Evolutionary conservation across 2,888 invertebrate genomes (phyloP).

Genomic region (Rhagonycha fulva): DNA sequence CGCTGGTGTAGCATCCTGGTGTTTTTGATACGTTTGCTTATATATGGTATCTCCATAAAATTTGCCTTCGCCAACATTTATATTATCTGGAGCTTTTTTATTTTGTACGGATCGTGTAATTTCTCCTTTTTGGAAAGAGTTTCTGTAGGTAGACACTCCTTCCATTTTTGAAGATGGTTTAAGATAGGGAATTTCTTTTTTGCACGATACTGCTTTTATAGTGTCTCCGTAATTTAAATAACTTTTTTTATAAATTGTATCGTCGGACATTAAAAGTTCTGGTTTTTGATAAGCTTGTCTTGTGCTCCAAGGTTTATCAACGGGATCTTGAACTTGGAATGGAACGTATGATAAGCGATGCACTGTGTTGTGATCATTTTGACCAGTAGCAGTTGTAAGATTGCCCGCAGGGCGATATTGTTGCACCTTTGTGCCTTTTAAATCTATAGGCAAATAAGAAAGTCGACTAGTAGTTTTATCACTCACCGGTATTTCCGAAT

Average conservation of each 20-base stretch:
- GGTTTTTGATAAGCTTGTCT: conserved; percentile 53
- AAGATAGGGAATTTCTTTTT: not conserved
- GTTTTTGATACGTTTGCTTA: conserved; percentile 62
- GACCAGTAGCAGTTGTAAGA: not conserved
- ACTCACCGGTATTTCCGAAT: conserved; percentile 53
- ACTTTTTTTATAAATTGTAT: conserved; percentile 62
- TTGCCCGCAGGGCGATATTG: not conserved
- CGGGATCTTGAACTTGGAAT: conserved; percentile 49
- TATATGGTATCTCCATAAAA: conserved; percentile 53
- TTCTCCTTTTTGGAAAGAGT: not conserved
- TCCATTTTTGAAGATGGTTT: not conserved
- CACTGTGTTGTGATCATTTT: conserved; percentile 59
- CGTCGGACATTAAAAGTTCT: conserved; percentile 57
- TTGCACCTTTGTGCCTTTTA: conserved; percentile 39
- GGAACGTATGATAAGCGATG: conserved; percentile 60
- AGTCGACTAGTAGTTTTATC: conserved; percentile 16
- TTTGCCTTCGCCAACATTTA: conserved; percentile 37
- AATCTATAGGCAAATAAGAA: conserved; percentile 43
- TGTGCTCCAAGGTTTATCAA: conserved; percentile 54
- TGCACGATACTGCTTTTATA: not conserved
- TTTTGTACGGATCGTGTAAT: not conserved
- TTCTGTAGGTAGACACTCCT: conserved; percentile 12
- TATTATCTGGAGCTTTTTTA: conserved; percentile 27
- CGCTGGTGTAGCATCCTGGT: conserved; percentile 55
- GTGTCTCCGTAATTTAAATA: conserved; percentile 45